Evolutionary conservation across 2,888 invertebrate species (phyloP), one percentile per base, ranked within the genome.

Genomic region (Noctuana brunneofusca): DNA sequence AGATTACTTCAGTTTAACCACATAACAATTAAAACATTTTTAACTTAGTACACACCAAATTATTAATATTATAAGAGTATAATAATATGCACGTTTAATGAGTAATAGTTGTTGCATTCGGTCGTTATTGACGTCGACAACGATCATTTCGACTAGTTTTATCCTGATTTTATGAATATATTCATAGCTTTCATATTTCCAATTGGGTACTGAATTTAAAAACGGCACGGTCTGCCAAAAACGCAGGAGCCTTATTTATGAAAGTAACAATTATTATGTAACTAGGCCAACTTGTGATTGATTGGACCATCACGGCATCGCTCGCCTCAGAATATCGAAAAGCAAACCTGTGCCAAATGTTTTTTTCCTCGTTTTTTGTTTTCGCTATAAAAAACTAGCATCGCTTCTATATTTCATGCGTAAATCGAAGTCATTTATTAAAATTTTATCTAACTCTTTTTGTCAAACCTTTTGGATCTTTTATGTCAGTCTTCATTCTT

Each of bases 221-320:
- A 60, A 48, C 18, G 18, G 24, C 48, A 3, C 14, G 20, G 55
- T 20, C 27, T 55, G 62, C 62, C 62, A 62, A 62, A 60, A 54
- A 35, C 18, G 12, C 50, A 54, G n/a, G 57, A 48, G 48, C 11
- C 49, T 62, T 55, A 49, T 55, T n/a, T 49, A 62, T 27, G 22
- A 60, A 27, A 35, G 35, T 38, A 46, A 46, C 30, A 24, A 48
- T 58, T 79, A 82, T 68, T 72, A 86, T 83, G 83, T 78, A 87
- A 81, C 77, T 84, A 71, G 81, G 78, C 66, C 84, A 73, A 78
- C 79, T 80, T 81, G 80, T 74, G 78, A 87, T 83, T 85, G 86
- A 86, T 81, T 81, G 80, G 81, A 78, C 78, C 76, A 78, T 79
- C 71, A 68, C 72, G 78, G 77, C 76, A 78, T 79, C 71, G 69